These are phyloP conservation scores for Bacillus rossius DNA, from an alignment of 1,140 invertebrate genomes.

Conservation along the genomic window DNA sequence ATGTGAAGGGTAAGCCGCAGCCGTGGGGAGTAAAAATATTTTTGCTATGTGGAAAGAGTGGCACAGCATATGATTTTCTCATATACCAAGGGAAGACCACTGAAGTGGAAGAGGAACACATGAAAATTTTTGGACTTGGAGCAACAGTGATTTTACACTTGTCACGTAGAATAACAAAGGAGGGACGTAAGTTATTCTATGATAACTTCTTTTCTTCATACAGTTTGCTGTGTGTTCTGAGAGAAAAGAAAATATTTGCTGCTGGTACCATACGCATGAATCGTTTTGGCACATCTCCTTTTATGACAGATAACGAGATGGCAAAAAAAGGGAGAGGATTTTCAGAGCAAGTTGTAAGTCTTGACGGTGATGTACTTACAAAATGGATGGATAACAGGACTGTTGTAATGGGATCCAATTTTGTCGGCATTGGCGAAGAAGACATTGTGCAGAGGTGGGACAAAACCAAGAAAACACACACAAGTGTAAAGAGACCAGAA, in stretches of 20 bases:
- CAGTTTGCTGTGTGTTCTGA: constrained; percentile 34
- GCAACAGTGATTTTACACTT: constrained; percentile 21
- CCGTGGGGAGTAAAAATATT: constrained; percentile 17
- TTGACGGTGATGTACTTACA: constrained; percentile 30
- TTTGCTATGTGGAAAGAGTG: constrained; percentile 16
- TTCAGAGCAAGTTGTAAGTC: not conserved
- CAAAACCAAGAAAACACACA: constrained; percentile 29
- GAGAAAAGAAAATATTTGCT: constrained; percentile 35
- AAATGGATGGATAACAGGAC: constrained; percentile 41
- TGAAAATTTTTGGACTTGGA: too few species aligned
- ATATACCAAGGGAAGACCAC: constrained; percentile 11
- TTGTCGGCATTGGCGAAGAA: constrained; percentile 36
- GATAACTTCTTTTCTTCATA: constrained; percentile 35
- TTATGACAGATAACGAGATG: constrained; percentile 35
- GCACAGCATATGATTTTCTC: not conserved
- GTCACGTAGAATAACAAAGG: constrained; percentile 15
- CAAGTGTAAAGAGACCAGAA: constrained; percentile 33
- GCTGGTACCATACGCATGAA: constrained; percentile 34
- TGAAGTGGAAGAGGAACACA: too few species aligned
- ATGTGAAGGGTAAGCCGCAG: constrained; percentile 27
- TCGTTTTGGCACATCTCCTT: constrained; percentile 32
- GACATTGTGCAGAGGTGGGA: constrained; percentile 35
- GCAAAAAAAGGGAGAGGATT: constrained; percentile 30
- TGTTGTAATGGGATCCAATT: constrained; percentile 40
- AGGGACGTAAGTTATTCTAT: constrained; percentile 21